phyloP scores from a whole-genome alignment of 2,113 vertebrate species.

The Ivindomyrus marchei region DNA sequence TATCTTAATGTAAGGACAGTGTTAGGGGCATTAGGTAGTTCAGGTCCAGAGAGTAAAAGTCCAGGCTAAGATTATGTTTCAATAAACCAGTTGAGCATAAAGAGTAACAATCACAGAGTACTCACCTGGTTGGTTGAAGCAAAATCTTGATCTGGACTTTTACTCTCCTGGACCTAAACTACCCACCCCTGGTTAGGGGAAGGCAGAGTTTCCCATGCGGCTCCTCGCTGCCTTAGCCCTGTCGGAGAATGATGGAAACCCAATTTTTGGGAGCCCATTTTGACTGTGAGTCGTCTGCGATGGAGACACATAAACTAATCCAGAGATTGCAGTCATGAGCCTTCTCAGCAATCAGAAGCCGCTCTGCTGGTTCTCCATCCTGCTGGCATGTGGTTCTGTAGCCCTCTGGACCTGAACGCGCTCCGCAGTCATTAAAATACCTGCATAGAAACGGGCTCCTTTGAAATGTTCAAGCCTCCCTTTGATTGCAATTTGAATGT shows the following conservation, averaged over 20 bases:
- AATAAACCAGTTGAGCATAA: not conserved
- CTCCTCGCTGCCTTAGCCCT: not conserved
- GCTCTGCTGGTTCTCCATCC: not conserved
- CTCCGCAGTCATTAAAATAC: slow-evolving; percentile 14
- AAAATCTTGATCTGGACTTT: not conserved
- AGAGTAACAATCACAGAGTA: not conserved
- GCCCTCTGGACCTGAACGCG: not conserved
- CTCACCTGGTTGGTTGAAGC: not conserved
- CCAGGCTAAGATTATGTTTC: not conserved
- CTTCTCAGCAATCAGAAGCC: not conserved
- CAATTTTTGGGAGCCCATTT: not conserved
- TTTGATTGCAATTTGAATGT: not conserved
- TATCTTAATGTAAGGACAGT: not conserved
- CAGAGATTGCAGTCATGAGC: not conserved
- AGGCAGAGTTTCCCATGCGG: not conserved
- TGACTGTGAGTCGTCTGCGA: not conserved
- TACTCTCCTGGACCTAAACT: not conserved
- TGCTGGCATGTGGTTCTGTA: not conserved
- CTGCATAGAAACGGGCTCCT: not conserved
- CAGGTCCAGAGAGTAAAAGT: not conserved
- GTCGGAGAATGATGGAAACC: slow-evolving; percentile 10
- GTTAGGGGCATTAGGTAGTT: not conserved
- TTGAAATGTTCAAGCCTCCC: not conserved
- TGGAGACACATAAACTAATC: not conserved
- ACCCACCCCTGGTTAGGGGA: not conserved